Conservation (phyloP, 2,888 invertebrate genomes). For the Yponomeuta evonymella region DNA sequence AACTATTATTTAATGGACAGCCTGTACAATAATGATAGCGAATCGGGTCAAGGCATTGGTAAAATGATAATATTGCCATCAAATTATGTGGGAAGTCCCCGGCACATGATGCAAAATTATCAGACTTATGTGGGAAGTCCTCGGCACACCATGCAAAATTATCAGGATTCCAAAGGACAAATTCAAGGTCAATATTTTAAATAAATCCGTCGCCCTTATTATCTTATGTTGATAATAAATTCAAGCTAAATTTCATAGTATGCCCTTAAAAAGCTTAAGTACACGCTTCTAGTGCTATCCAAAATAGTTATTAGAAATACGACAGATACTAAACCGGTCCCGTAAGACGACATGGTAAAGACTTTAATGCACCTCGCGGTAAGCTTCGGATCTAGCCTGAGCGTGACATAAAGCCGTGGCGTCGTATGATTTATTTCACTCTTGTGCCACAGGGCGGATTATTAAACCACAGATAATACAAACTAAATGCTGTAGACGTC, state of each 20-base stretch:
- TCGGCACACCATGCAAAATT: no score
- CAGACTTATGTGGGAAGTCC: no score
- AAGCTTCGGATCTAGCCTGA: slow-evolving; percentile 8
- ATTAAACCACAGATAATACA: not conserved
- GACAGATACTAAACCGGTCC: slow-evolving; percentile 1
- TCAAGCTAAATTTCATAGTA: not conserved
- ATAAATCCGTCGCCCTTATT: no score
- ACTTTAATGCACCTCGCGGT: slow-evolving; percentile 4
- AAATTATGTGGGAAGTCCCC: no score
- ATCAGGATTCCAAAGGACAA: no score
- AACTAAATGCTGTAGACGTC: not conserved
- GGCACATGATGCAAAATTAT: no score
- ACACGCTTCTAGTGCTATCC: not conserved
- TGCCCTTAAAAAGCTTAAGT: not conserved
- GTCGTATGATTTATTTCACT: slow-evolving; percentile 1
- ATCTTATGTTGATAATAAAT: not conserved
- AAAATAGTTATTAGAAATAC: not conserved
- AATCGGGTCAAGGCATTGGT: no score
- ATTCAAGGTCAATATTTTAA: no score
- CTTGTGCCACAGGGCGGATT: not conserved
- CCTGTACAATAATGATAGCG: no score
- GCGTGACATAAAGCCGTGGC: slow-evolving; percentile 3
- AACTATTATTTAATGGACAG: no score
- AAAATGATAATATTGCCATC: no score
- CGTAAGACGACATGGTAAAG: slow-evolving; percentile 8